A percentile compares a stretch with the other conserved stretches of the same genome.
phyloP scores from a whole-genome alignment of 2,797 vertebrate species.

The Monodelphis domestica region DNA sequence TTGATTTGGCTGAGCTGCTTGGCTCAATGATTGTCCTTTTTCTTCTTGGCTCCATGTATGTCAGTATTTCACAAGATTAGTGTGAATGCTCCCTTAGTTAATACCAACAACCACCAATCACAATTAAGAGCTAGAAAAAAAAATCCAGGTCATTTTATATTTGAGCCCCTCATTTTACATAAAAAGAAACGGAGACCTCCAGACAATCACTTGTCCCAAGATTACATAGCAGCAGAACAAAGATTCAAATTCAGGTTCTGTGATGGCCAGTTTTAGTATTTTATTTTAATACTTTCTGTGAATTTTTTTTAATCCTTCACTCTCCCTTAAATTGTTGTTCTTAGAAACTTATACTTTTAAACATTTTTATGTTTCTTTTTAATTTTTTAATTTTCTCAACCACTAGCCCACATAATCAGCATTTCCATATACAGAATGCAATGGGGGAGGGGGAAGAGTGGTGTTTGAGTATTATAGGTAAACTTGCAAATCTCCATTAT shows the following conservation, averaged over 20 bases:
- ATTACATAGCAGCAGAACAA: neutral
- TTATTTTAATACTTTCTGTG: neutral
- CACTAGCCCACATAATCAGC: neutral
- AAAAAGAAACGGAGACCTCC: neutral
- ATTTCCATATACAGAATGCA: neutral
- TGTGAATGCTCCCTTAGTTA: neutral
- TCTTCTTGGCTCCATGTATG: constrained; percentile 11
- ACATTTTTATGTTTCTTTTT: neutral
- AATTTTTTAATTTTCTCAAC: neutral
- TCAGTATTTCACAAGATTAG: neutral
- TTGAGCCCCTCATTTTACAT: neutral
- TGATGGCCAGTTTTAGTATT: neutral
- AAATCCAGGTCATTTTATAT: neutral
- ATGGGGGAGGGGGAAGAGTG: no score
- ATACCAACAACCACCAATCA: neutral
- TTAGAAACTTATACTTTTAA: neutral
- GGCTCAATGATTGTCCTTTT: neutral
- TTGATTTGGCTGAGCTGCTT: neutral
- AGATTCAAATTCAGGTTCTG: neutral
- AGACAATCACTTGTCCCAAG: neutral
- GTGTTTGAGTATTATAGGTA: neutral
- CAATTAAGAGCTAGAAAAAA: neutral
- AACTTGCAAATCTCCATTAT: neutral
- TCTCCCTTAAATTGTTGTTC: neutral
- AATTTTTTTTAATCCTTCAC: neutral